A percentile compares a stretch with the other conserved stretches of the same genome.
These are phyloP conservation scores for Coryphaenoides rupestris DNA, from an alignment of 2,113 vertebrate species.

Conservation along the genomic window DNA sequence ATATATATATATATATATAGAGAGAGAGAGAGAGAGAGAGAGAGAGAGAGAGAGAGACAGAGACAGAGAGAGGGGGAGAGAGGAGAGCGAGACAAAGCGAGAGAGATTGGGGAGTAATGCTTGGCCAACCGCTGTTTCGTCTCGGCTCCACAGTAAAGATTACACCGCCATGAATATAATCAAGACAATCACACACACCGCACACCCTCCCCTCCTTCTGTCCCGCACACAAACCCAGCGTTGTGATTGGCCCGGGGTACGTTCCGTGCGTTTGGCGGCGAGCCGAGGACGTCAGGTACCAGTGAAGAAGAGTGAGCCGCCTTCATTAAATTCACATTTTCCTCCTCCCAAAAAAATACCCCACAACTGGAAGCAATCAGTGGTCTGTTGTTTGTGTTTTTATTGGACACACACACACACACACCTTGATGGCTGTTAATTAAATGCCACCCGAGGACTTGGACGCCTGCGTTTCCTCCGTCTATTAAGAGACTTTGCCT, in stretches of 20 bases:
- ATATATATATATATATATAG: too few species aligned
- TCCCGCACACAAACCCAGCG: constrained; percentile 30
- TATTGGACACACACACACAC: constrained; percentile 45
- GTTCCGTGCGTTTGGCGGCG: too few species aligned
- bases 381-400: constrained; percentile 37
- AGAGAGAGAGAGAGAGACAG: too few species aligned
- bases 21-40: too few species aligned
- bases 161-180: constrained; percentile 14
- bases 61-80: too few species aligned
- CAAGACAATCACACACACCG: too few species aligned
- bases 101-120: constrained; percentile 42
- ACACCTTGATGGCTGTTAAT: constrained; percentile 35
- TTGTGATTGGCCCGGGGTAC: constrained; percentile 61
- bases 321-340: constrained; percentile 69
- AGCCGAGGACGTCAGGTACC: constrained; percentile 70
- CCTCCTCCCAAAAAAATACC: constrained; percentile 37
- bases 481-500: constrained; percentile 6
- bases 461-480: constrained; percentile 5
- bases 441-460: constrained; percentile 21
- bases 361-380: constrained; percentile 37
- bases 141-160: constrained; percentile 44
- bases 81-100: constrained; percentile 4
- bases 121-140: constrained; percentile 8
- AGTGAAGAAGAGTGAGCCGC: constrained; percentile 68
- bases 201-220: too few species aligned